These are phyloP conservation scores for Drosophila anceps DNA, from an alignment of 2,888 invertebrate species.

Conservation along the genomic window DNA sequence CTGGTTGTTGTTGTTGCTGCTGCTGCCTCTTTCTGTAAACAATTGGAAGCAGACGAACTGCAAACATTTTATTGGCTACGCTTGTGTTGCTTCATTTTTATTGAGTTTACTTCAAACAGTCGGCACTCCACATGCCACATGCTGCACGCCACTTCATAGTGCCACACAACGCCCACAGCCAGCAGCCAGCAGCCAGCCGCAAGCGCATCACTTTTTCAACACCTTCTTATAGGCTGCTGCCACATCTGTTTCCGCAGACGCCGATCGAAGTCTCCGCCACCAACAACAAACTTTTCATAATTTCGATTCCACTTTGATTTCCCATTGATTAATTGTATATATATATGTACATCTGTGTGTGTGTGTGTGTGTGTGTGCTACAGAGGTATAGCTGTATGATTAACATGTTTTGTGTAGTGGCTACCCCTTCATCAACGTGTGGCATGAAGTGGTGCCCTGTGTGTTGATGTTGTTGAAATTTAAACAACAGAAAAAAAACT, in stretches of 20 bases:
- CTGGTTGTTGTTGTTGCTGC: conserved; percentile 3
- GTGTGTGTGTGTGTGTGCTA: conserved; percentile 23
- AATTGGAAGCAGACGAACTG: conserved; percentile 60
- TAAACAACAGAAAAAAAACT: conserved; percentile 62
- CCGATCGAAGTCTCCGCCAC: conserved; percentile 9
- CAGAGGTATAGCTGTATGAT: conserved; percentile 45
- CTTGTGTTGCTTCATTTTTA: conserved; percentile 69
- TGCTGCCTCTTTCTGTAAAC: conserved; percentile 64
- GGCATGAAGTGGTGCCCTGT: conserved; percentile 40
- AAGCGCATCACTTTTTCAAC: conserved; percentile 64
- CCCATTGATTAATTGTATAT: conserved; percentile 60
- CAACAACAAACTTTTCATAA: conserved; percentile 62
- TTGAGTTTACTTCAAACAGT: conserved; percentile 72
- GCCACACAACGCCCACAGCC: conserved; percentile 44
- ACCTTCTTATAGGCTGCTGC: conserved; percentile 68
- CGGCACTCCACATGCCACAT: conserved; percentile 53
- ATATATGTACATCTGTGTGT: too few relatives aligned
- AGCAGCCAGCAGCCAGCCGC: conserved; percentile 8
- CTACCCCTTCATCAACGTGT: conserved; percentile 15
- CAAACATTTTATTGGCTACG: conserved; percentile 75
- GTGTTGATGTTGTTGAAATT: conserved; percentile 69
- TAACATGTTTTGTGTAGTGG: conserved; percentile 55
- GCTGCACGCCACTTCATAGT: conserved; percentile 17
- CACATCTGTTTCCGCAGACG: conserved; percentile 59
- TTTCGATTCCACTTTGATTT: conserved; percentile 66